phyloP scores from a whole-genome alignment of 1,140 invertebrate genomes.

The Aphelenchoides fujianensis region DNA sequence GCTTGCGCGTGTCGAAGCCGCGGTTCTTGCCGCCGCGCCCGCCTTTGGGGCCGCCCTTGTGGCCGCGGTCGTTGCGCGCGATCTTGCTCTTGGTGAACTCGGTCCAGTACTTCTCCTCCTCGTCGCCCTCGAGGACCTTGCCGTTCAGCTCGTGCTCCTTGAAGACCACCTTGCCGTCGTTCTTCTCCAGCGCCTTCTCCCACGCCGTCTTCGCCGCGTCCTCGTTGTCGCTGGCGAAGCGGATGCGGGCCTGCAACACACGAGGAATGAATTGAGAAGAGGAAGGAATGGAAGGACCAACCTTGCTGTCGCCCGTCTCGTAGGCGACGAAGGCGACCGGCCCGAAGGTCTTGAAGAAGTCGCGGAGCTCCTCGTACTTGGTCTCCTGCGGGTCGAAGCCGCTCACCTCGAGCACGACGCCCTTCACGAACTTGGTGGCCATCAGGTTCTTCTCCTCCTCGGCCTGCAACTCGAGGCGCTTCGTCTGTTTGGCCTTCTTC shows the following conservation, averaged over 20 bases:
- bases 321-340: slow-evolving; percentile 51
- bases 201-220: slow-evolving; percentile 70
- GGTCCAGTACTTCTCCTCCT: slow-evolving; percentile 64
- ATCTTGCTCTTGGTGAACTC: slow-evolving; percentile 47
- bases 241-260: slow-evolving; percentile 73
- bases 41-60: background rate
- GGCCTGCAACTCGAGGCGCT: slow-evolving; percentile 62
- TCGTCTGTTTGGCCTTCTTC: slow-evolving; percentile 59
- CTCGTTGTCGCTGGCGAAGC: slow-evolving; percentile 71
- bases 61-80: background rate
- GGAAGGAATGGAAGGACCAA: slow-evolving; percentile 32
- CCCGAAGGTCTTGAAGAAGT: slow-evolving; percentile 55
- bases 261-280: slow-evolving; percentile 68
- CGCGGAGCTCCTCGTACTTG: slow-evolving; percentile 46
- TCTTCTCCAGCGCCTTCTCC: slow-evolving; percentile 67
- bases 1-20: background rate
- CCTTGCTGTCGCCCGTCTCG: slow-evolving; percentile 35
- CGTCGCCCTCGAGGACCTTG: slow-evolving; percentile 74
- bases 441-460: slow-evolving; percentile 23
- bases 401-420: slow-evolving; percentile 50
- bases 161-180: slow-evolving; percentile 65
- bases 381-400: slow-evolving; percentile 36
- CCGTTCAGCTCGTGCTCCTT: slow-evolving; percentile 72
- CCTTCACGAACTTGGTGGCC: slow-evolving; percentile 48
- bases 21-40: background rate